Base-by-base conservation (phyloP, 2,888 invertebrate species). In the Drosophila suboccidentalis region DNA sequence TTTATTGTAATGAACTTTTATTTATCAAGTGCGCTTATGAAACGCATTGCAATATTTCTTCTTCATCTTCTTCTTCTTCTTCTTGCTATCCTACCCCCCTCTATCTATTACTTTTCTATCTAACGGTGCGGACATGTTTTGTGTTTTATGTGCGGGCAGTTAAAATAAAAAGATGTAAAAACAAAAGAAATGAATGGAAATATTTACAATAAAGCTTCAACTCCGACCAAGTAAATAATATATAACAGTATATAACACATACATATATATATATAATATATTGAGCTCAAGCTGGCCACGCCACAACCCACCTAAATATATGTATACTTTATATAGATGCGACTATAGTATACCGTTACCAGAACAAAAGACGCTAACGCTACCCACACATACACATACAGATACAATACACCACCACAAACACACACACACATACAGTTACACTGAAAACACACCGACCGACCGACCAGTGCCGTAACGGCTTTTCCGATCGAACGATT, bases 201-300 rank as follows among this genome's bases (percentile, higher is more conserved):
- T 55, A 62, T 55, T 55, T 47, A 46, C 58, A 62, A 29, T 13
- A 54, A 74, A 73, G 78, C 80, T 80, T 69, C 64, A 65, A 82
- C 67, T 85, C 82, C 83, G 86, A 87, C 87, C 83, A 83, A 87
- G 70, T 73, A 78, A 73, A 59, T 39, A 22, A 53, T 57, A 68
- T 58, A 68, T 58, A 49, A 51, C 63, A 63, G 65, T 50, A 47
- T 63, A 70, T 63, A 70, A 73, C 69, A 78, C 78, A 71, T 81
- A 72, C 78, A 80, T 80, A 78, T 81, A 80, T 81, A 80, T 80
- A 80, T 81, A 80, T 81, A 78, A 80, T 80, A 80, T 81, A 80
- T 81, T 78, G 81, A 84, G 88, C 88, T 84, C 84, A 86, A 84
- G 88, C 86, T 88, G 84, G 88, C 84, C 83, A 84, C 80, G 84